Evolutionary conservation across 2,113 vertebrate species (phyloP), one percentile per base, ranked within the genome.

Genomic region (Thinocorus orbignyianus): DNA sequence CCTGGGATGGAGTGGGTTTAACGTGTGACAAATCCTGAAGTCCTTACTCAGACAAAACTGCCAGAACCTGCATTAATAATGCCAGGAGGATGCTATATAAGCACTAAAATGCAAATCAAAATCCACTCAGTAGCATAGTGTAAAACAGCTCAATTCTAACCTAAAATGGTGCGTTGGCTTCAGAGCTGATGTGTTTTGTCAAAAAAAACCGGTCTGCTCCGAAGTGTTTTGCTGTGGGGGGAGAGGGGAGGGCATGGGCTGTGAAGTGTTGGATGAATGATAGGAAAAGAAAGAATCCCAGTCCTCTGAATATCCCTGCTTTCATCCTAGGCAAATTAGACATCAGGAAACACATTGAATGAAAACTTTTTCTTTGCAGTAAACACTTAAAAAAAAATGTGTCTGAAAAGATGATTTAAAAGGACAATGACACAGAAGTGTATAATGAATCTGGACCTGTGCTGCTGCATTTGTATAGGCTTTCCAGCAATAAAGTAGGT

Each of bases 401-500:
- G 35, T 82, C 77, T 84, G 69, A 84, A 91, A 81, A 83, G n/a
- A 85, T 94, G 84, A 92, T 94, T 97, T 96, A 96, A 72, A 72
- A 92, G 70, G 81, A 73, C 90, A 88, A 61, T n/a, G 96, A n/a
- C 85, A 88, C 62, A 95, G 86, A 87, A 95, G 85, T 70, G 70
- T 64, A 65, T 95, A 95, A 94, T 91, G 86, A 95, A 83, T 68
- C 76, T 44, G 54, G 85, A 90, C 92, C 76, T 57, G 77, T 77
- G 39, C 39, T 95, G 76, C 72, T 93, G 86, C 86, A 81, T 96
- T 94, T 90, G 86, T 66, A 69, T 60, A 93, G 87, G 69, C 62
- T 76, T 93, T 95, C 88, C 93, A 82, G 87, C 84, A 95, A 93
- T 95, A 97, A 97, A 98, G 88, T 81, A 96, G 84, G 94, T 97